Evolutionary conservation across 2,113 vertebrate species (phyloP).

Genomic region (Opisthocomus hoazin): DNA sequence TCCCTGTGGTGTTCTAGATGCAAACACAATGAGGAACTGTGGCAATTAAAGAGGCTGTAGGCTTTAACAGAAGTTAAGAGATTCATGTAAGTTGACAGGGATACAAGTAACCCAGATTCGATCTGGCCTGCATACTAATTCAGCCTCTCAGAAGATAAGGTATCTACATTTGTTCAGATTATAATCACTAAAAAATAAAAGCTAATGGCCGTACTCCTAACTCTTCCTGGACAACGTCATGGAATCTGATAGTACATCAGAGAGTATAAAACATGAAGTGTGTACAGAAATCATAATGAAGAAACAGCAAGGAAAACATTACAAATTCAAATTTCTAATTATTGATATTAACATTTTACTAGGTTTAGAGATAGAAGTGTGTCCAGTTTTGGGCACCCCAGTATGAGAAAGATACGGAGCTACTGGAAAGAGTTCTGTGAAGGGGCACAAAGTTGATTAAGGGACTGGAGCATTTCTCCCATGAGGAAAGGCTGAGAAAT

Average conservation of each 20-base stretch:
- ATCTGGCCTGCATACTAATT: conserved; percentile 6
- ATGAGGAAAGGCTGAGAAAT: not conserved
- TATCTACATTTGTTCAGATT: not conserved
- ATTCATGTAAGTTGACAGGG: conserved; percentile 22
- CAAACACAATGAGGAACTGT: not conserved
- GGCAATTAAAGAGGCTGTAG: conserved; percentile 7
- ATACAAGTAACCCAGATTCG: not conserved
- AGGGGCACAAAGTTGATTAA: not conserved
- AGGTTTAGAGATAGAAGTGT: not conserved
- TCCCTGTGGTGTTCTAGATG: conserved; percentile 2
- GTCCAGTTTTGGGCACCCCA: not conserved
- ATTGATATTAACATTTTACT: not conserved
- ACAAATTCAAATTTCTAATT: not conserved
- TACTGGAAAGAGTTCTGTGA: not conserved
- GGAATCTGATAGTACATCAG: not conserved
- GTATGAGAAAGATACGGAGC: not conserved
- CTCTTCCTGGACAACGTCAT: not conserved
- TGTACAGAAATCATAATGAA: not conserved
- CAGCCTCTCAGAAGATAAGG: not conserved
- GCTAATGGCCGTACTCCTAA: not conserved
- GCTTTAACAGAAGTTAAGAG: conserved; percentile 9
- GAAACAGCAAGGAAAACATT: not conserved
- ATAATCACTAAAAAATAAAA: not conserved
- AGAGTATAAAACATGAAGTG: not conserved
- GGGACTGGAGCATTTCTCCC: not conserved